These are phyloP conservation scores for Slavum lentiscoides DNA, from an alignment of 2,888 invertebrate genomes.

Conservation along the genomic window DNA sequence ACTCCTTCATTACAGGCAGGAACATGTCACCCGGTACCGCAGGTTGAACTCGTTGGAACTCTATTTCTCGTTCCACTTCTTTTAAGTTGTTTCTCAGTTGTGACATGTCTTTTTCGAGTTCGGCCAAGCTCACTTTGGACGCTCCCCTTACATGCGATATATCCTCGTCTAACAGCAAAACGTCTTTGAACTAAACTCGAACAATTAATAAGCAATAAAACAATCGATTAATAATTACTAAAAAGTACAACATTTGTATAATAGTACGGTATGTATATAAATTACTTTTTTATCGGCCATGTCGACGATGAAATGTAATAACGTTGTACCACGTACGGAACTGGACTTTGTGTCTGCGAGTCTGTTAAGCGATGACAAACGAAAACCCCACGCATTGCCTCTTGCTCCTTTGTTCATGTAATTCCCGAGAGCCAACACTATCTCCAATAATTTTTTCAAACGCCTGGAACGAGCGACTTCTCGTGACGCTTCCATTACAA, in stretches of 20 bases:
- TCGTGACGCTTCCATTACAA: constrained; percentile 85
- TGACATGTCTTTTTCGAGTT: constrained; percentile 87
- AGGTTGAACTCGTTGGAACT: constrained; percentile 81
- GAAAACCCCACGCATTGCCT: constrained; percentile 91
- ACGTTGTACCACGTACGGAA: constrained; percentile 82
- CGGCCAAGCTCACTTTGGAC: constrained; percentile 89
- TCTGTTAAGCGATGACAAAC: constrained; percentile 83
- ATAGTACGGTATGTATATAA: background rate
- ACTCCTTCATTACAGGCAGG: constrained; percentile 91
- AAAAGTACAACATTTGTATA: too few relatives aligned
- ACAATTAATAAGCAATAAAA: constrained; percentile 50
- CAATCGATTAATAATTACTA: background rate
- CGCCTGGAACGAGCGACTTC: constrained; percentile 80
- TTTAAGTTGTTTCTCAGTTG: constrained; percentile 81
- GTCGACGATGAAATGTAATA: constrained; percentile 82
- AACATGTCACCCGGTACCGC: constrained; percentile 77
- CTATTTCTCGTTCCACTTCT: constrained; percentile 85
- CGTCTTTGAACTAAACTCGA: constrained; percentile 76
- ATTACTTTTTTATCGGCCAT: constrained; percentile 54
- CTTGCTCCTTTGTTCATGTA: constrained; percentile 89
- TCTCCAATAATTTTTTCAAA: constrained; percentile 77
- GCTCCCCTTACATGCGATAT: constrained; percentile 84
- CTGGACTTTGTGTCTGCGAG: constrained; percentile 95
- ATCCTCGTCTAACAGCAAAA: constrained; percentile 86
- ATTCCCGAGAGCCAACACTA: constrained; percentile 90